phyloP scores from a whole-genome alignment of 1,140 invertebrate species.

The Drosophila mojavensis region DNA sequence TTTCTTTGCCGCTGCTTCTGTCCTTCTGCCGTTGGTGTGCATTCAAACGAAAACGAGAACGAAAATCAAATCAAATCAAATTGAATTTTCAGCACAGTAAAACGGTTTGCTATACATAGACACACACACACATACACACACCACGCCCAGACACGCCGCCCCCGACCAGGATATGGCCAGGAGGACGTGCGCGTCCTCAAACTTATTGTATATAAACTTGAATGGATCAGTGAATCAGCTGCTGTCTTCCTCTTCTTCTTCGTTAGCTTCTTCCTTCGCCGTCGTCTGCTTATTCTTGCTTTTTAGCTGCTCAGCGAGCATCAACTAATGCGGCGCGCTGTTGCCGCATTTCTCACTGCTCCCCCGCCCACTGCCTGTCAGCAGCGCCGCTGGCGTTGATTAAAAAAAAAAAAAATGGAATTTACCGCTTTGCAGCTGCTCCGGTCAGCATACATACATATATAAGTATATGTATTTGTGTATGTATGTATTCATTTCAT shows the following conservation, averaged over 20 bases:
- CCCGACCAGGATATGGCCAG: conserved; percentile 4
- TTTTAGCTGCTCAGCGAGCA: conserved; percentile 31
- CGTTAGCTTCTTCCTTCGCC: no score
- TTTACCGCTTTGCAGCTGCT: conserved; percentile 32
- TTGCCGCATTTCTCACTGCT: conserved; percentile 34
- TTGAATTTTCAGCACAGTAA: conserved; percentile 75
- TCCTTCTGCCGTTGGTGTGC: conserved; percentile 53
- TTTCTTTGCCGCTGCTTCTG: conserved; percentile 52
- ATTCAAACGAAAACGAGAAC: conserved; percentile 81
- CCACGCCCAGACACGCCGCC: conserved; percentile 36
- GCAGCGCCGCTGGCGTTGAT: conserved; percentile 38
- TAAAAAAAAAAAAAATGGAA: conserved; percentile 33
- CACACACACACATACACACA: no score
- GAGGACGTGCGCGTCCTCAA: not conserved
- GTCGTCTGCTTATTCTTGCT: not conserved
- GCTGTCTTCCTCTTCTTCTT: conserved; percentile 1
- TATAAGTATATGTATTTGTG: conserved; percentile 49
- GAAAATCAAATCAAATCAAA: conserved; percentile 83
- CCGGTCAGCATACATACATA: conserved; percentile 41
- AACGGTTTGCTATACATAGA: conserved; percentile 24
- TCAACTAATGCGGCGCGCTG: conserved; percentile 41
- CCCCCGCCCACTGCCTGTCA: conserved; percentile 19
- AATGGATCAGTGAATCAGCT: conserved; percentile 53
- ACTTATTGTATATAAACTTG: conserved; percentile 26
- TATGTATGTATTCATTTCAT: conserved; percentile 6